These are phyloP conservation scores for Dallia pectoralis DNA, from an alignment of 2,797 vertebrate genomes.

Conservation along the genomic window DNA sequence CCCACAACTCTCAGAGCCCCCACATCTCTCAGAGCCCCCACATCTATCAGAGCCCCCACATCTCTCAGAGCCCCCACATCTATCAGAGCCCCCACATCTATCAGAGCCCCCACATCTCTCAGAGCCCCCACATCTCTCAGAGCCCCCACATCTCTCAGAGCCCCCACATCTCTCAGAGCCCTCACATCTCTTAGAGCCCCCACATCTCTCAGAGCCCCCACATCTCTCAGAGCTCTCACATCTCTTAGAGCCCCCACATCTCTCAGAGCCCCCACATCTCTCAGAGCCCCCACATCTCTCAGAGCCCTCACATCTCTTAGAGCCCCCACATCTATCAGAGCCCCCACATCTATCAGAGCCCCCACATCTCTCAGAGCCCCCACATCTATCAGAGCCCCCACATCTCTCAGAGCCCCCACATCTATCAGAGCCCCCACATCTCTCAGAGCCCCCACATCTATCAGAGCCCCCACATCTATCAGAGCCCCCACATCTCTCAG, in stretches of 20 bases:
- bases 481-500: not conserved
- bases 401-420: not conserved
- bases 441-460: conserved; percentile 8
- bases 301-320: not conserved
- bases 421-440: too few relatives aligned
- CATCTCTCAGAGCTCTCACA: conserved; percentile 2
- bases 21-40: too few relatives aligned
- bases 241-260: not conserved
- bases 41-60: conserved; percentile 1
- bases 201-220: conserved; percentile 21
- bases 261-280: conserved; percentile 9
- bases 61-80: conserved; percentile 19
- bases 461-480: conserved; percentile 8
- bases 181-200: not conserved
- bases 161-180: not conserved
- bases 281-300: conserved; percentile 8
- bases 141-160: conserved; percentile 4
- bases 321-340: not conserved
- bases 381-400: conserved; percentile 6
- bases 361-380: too few relatives aligned
- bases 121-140: conserved; percentile 18
- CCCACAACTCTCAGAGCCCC: not conserved
- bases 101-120: not conserved
- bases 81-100: not conserved
- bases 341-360: conserved; percentile 1